Conservation (phyloP, 2,113 vertebrate genomes). For the Synodontis membranacea region DNA sequence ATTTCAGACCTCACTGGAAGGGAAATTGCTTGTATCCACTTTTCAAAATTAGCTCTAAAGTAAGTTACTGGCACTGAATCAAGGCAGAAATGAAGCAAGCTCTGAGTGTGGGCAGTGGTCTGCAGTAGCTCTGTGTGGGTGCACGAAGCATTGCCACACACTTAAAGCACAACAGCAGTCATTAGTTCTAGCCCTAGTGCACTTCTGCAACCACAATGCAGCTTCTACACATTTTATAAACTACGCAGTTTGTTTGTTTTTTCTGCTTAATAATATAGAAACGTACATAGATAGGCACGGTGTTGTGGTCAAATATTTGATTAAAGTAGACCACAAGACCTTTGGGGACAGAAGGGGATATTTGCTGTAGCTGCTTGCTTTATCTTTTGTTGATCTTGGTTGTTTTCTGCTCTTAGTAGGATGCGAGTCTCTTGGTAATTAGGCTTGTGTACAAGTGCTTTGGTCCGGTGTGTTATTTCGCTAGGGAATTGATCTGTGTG, state of each 20-base stretch:
- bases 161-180: not conserved
- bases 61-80: slow-evolving; percentile 13
- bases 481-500: slow-evolving; percentile 33
- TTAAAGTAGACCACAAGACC: slow-evolving; percentile 33
- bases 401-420: slow-evolving; percentile 5
- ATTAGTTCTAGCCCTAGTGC: not conserved
- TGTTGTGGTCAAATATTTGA: slow-evolving; percentile 29
- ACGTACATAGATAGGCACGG: slow-evolving; percentile 9
- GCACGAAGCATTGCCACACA: not conserved
- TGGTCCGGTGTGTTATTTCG: not conserved
- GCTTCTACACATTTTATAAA: not conserved
- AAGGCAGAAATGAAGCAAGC: slow-evolving; percentile 23
- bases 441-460: slow-evolving; percentile 8
- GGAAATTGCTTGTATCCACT: slow-evolving; percentile 26
- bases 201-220: not conserved
- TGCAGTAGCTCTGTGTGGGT: slow-evolving; percentile 12
- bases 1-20: not conserved
- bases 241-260: not conserved
- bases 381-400: not conserved
- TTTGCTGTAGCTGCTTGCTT: slow-evolving; percentile 21
- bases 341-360: slow-evolving; percentile 10
- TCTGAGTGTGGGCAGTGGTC: slow-evolving; percentile 1
- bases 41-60: slow-evolving; percentile 15
- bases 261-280: not conserved
- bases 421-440: slow-evolving; percentile 30